Evolutionary conservation across 37 sponge, comb jelly and placozoan species (phyloP), one percentile per base, ranked within the genome.

Genomic region (Lycopodina hypogea): DNA sequence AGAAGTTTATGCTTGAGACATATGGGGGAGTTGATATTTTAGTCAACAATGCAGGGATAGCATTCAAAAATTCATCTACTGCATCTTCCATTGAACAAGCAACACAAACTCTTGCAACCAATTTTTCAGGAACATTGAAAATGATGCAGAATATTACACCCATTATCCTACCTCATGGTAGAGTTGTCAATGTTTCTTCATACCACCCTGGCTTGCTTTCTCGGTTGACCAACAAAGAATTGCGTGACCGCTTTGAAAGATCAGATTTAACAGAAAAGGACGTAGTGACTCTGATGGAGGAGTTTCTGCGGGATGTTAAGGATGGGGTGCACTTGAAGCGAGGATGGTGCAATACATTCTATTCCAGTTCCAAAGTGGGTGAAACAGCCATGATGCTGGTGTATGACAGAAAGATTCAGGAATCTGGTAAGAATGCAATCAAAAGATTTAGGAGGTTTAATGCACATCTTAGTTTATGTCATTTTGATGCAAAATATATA

Each of bases 21-120:
- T 89, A 93, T 75, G 93, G 93, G n/a, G 95, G 95, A 0, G 61
- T 95, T 1, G 95, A 90, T 42, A 64, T 92, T 12, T 70, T 96
- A 39, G 78, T 93, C 69, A 96, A 92, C 75, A 96, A 96, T 79
- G 93, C 96, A 37, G 82, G 72, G 2, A 81, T 72, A 33, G 82
- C 82, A 0, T 84, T 70, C 55, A 84, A 77, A 29, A 21, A 21
- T 19, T 85, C 83, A 22, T 81, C 90, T 1, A 96, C 92, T 71
- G 93, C 81, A 65, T 86, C 96, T 8, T 39, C 74, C 22, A 33
- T n/a, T 23, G 96, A 96, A 78, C 89, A 96, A 73, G 93, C 93
- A 39, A 62, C 66, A 15, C 84, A 81, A 23, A 92, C 96, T 4
- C 50, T 86, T 8, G 69, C 23, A 3, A 83, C 78, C 26, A 96